Conservation (phyloP, 2,797 vertebrate species). For the Phalloptychus januarius region DNA sequence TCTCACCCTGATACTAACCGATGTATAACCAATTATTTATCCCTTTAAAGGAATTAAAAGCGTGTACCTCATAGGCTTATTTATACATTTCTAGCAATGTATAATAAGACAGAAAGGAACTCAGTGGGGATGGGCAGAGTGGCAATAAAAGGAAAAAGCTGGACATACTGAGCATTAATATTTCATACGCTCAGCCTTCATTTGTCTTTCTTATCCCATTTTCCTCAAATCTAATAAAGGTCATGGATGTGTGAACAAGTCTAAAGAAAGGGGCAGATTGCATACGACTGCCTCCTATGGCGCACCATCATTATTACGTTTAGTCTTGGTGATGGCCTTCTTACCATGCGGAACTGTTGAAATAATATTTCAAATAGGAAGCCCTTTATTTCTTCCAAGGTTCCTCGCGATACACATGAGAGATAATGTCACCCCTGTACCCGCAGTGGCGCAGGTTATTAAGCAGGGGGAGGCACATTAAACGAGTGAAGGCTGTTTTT, state of each 20-base stretch:
- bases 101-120: slow-evolving; percentile 22
- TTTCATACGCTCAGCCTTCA: slow-evolving; percentile 53
- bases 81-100: background rate
- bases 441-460: slow-evolving; percentile 29
- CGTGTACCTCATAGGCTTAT: slow-evolving; percentile 36
- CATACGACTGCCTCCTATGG: slow-evolving; percentile 8
- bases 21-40: slow-evolving; percentile 39
- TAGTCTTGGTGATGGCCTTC: slow-evolving; percentile 22
- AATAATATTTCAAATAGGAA: slow-evolving; percentile 25
- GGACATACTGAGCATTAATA: slow-evolving; percentile 67
- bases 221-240: slow-evolving; percentile 52
- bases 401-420: slow-evolving; percentile 11
- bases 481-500: slow-evolving; percentile 1
- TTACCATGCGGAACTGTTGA: slow-evolving; percentile 23
- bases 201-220: slow-evolving; percentile 58
- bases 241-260: slow-evolving; percentile 23
- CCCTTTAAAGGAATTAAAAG: slow-evolving; percentile 52
- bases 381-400: slow-evolving; percentile 35
- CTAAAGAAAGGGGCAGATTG: background rate
- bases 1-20: slow-evolving; percentile 22
- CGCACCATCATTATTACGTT: slow-evolving; percentile 23
- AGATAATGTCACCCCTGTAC: slow-evolving; percentile 1
- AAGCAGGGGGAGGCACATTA: slow-evolving; percentile 14
- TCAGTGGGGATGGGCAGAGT: slow-evolving; percentile 24
- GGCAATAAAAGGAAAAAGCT: slow-evolving; percentile 24